Evolutionary conservation across 2,888 invertebrate species (phyloP), one percentile per base, ranked within the genome.

Genomic region (Leucophenga maculata): DNA sequence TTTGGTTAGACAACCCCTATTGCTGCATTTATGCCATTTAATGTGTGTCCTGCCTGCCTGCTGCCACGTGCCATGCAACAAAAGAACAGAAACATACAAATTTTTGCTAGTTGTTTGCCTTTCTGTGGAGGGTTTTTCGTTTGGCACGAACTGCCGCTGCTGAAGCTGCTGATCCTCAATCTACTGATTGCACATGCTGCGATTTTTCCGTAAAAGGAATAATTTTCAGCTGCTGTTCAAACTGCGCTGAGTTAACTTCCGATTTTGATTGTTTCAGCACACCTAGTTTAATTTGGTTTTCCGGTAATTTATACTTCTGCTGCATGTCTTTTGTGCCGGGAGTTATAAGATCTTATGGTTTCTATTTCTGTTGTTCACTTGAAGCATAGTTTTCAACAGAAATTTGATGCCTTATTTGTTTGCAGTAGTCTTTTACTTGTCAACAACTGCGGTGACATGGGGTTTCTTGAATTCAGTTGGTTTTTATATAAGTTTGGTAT

Each of bases 11-110:
- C 32, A 22, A 6, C 22, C 14, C 14, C 14, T 55, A 60, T 60
- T 1, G 16, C 16, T 32, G 50, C 50, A 50, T 26, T 20, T 26
- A n/a, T n/a, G n/a, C n/a, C n/a, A n/a, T n/a, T n/a, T n/a, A n/a
- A n/a, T n/a, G n/a, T n/a, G n/a, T 46, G 46, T 44, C 46, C 44
- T 57, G 20, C 54, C 54, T 26, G 18, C n/a, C 18, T 20, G 31
- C 26, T 31, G 70, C 64, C 70, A 70, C 70, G 70, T 67, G 70
- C 70, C 70, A 65, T 26, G 26, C 26, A 26, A 26, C 26, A 26
- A 26, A 26, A 26, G 26, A 26, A 26, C 3, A 2, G 26, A 2
- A 26, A 4, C 26, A 26, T 48, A 54, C 67, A 62, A 67, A 50
- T 50, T 50, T 50, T 50, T 13, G 50, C 50, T 16, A 50, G 50